These are phyloP conservation scores for Danio rerio DNA, from an alignment of 2,113 vertebrate species.

Conservation along the genomic window GRCz12tu NC_133191.1:29777001-29777500, in stretches of 20 bases:
- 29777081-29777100: neutral
- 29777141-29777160: neutral
- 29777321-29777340: neutral
- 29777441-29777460: neutral
- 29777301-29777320: slow-evolving; percentile 52
- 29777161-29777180: neutral
- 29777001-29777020: neutral
- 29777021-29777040: neutral
- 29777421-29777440: neutral
- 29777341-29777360: slow-evolving; percentile 14
- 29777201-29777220: slow-evolving; percentile 1
- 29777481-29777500: neutral
- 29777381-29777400: neutral
- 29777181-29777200: slow-evolving; percentile 1
- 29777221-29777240: slow-evolving; percentile 10
- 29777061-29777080: neutral
- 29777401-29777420: neutral
- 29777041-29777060: neutral
- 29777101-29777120: neutral
- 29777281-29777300: slow-evolving; percentile 66
- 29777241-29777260: slow-evolving; percentile 41
- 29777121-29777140: neutral
- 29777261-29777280: slow-evolving; percentile 60
- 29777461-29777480: neutral
- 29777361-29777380: neutral